Evolutionary conservation across 2,113 vertebrate genomes (phyloP).

Genomic region (Trematomus loennbergii): DNA sequence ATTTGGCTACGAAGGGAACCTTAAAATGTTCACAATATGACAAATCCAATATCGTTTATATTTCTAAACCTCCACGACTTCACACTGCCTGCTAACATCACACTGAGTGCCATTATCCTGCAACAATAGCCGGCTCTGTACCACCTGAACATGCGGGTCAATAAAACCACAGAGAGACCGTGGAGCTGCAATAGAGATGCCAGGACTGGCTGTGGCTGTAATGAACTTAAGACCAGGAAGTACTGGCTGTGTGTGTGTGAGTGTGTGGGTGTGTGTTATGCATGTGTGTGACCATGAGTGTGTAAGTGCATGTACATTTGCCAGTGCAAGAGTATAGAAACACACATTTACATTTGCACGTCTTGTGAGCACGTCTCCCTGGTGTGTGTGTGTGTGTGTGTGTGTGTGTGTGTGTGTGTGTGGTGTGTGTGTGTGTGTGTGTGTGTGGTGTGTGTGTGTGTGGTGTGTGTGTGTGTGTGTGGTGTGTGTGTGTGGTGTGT

Average conservation of each 20-base stretch:
- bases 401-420: background rate
- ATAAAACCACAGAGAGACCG: constrained; percentile 63
- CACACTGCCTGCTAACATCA: constrained; percentile 60
- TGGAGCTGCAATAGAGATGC: constrained; percentile 58
- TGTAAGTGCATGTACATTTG: constrained; percentile 14
- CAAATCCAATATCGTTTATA: constrained; percentile 69
- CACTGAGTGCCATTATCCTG: constrained; percentile 67
- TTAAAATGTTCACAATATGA: constrained; percentile 71
- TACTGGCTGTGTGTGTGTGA: constrained; percentile 18
- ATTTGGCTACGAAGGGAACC: constrained; percentile 56
- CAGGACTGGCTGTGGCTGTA: constrained; percentile 68
- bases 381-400: constrained; percentile 6
- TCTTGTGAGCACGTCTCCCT: background rate
- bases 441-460: constrained; percentile 1
- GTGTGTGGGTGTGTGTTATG: background rate
- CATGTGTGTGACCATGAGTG: background rate
- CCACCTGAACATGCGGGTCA: constrained; percentile 70
- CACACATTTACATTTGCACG: constrained; percentile 33
- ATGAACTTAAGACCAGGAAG: constrained; percentile 70
- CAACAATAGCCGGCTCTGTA: constrained; percentile 62
- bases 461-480: constrained; percentile 2
- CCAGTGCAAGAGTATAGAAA: constrained; percentile 40
- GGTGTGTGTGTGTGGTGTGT: constrained; percentile 16
- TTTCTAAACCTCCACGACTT: constrained; percentile 50
- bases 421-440: constrained; percentile 14